These are phyloP conservation scores for Nicator chloris DNA, from an alignment of 2,113 vertebrate genomes.

Conservation along the genomic window DNA sequence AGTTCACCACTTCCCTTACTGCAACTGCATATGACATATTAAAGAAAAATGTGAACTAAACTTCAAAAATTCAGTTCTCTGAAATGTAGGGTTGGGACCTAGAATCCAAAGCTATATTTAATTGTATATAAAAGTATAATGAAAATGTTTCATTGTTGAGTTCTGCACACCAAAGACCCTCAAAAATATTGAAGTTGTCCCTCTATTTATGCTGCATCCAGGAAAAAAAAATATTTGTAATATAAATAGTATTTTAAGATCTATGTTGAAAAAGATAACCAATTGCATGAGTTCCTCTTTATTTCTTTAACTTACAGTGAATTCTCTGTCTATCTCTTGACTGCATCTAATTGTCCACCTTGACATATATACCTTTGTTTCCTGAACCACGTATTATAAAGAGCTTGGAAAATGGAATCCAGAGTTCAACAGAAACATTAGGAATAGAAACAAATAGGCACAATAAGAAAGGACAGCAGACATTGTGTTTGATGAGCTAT, in stretches of 20 bases:
- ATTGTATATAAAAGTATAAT: neutral
- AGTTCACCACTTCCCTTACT: neutral
- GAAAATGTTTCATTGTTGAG: neutral
- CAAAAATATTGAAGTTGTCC: neutral
- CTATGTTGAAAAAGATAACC: neutral
- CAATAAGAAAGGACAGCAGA: neutral
- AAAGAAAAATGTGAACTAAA: neutral
- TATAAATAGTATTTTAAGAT: neutral
- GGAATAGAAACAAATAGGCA: neutral
- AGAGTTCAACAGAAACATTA: neutral
- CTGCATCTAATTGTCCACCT: neutral
- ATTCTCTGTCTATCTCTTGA: neutral
- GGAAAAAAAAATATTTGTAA: neutral
- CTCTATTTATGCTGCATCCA: neutral
- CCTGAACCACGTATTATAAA: accelerated
- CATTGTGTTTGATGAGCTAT: neutral
- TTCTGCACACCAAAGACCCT: neutral
- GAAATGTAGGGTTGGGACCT: neutral
- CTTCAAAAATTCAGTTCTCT: neutral
- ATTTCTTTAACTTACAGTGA: neutral
- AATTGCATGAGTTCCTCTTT: neutral
- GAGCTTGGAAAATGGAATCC: neutral
- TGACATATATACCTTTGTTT: neutral
- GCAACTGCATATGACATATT: neutral
- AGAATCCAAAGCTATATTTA: neutral